Conservation (phyloP, 2,113 vertebrate species). For the Myotis davidii region DNA sequence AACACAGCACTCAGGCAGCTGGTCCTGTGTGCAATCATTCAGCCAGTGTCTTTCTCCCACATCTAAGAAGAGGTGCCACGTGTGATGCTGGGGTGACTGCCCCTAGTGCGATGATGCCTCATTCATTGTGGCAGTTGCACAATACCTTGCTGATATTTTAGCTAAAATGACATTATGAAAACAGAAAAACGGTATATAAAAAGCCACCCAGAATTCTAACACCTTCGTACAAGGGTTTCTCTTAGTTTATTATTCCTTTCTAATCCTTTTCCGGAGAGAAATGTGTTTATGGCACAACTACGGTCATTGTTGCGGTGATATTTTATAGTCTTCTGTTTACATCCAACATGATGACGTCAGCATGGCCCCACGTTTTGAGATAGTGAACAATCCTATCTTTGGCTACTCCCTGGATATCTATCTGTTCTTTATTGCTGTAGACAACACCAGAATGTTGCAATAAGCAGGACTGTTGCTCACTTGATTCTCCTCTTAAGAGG, state of each 20-base stretch:
- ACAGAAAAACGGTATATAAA: background rate
- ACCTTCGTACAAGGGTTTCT: background rate
- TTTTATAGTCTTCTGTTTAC: background rate
- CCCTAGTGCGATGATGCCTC: background rate
- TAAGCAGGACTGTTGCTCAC: background rate
- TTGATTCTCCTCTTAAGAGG: background rate
- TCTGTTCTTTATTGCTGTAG: background rate
- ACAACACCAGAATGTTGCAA: background rate
- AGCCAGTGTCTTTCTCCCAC: background rate
- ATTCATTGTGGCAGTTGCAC: background rate
- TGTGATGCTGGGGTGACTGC: too few species aligned
- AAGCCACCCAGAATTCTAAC: background rate
- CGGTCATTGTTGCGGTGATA: background rate
- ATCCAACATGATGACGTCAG: background rate
- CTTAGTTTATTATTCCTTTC: background rate
- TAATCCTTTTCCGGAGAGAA: background rate
- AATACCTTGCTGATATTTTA: background rate
- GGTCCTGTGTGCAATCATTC: background rate
- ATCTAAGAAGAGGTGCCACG: background rate
- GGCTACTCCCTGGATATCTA: background rate
- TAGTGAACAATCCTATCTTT: background rate
- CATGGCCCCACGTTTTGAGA: background rate
- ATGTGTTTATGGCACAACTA: background rate
- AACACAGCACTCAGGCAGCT: background rate
- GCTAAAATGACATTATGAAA: background rate